These are phyloP conservation scores for Anguilla obscura DNA, from an alignment of 2,797 vertebrate species.

Conservation along the genomic window DNA sequence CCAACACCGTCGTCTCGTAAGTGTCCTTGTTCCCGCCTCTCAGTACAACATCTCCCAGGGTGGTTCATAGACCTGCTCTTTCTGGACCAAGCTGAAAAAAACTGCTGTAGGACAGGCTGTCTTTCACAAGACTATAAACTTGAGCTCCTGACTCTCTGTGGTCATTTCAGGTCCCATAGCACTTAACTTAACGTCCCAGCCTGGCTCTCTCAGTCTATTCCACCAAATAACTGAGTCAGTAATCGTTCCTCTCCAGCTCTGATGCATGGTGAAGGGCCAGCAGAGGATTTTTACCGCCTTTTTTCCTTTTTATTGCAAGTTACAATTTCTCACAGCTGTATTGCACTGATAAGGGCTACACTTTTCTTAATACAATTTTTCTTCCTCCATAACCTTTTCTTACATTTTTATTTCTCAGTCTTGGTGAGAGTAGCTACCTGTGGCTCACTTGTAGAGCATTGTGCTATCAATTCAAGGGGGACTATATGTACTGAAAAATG, in stretches of 20 bases:
- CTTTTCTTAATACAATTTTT: neutral
- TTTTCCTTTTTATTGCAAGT: neutral
- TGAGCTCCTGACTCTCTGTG: neutral
- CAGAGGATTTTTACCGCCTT: neutral
- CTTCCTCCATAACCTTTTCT: neutral
- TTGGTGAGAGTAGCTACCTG: neutral
- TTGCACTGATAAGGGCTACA: neutral
- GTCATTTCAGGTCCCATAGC: neutral
- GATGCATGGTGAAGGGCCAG: neutral
- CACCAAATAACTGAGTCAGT: neutral
- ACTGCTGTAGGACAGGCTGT: neutral
- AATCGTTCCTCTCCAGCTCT: neutral
- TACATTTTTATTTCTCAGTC: neutral
- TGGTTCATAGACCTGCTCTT: neutral
- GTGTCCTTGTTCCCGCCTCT: constrained; percentile 54
- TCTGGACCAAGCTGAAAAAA: neutral
- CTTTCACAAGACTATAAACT: neutral
- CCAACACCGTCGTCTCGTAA: constrained; percentile 97
- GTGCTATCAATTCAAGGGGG: neutral
- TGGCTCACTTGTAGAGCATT: neutral
- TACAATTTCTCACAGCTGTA: neutral
- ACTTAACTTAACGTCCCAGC: neutral
- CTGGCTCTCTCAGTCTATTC: neutral
- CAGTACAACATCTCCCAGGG: neutral
- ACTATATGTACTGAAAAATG: neutral